phyloP scores from a whole-genome alignment of 2,113 vertebrate species.

The Lepus americanus region DNA sequence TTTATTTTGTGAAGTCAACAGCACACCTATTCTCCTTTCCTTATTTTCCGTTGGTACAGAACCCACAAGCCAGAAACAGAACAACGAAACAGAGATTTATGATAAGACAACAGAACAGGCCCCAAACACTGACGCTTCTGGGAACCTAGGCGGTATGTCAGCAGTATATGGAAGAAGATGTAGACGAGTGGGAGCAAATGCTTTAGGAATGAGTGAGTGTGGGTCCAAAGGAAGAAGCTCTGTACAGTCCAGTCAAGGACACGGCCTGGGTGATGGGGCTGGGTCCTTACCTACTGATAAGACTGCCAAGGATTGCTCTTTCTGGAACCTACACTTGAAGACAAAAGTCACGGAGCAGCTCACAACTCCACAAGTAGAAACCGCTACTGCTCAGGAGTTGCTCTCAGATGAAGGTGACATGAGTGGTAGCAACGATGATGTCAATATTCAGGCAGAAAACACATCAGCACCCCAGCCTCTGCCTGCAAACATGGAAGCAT shows the following conservation, averaged over 20 bases:
- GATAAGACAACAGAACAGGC: background rate
- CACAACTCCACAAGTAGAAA: background rate
- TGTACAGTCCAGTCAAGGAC: background rate
- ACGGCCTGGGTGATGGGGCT: background rate
- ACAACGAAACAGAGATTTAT: background rate
- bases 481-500: background rate
- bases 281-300: background rate
- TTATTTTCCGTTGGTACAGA: conserved; percentile 77
- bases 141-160: background rate
- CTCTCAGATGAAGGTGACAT: background rate
- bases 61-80: conserved; percentile 50
- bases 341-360: background rate
- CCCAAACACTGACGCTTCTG: background rate
- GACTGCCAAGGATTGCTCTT: background rate
- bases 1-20: conserved; percentile 43
- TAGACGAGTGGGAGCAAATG: background rate
- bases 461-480: background rate
- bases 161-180: background rate
- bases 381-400: background rate
- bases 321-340: background rate
- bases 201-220: background rate
- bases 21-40: conserved; percentile 14
- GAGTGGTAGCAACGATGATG: background rate
- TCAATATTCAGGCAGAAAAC: background rate
- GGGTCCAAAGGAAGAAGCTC: background rate